Conservation (phyloP, 1,140 invertebrate species). For the Platyscapa corneri region DNA sequence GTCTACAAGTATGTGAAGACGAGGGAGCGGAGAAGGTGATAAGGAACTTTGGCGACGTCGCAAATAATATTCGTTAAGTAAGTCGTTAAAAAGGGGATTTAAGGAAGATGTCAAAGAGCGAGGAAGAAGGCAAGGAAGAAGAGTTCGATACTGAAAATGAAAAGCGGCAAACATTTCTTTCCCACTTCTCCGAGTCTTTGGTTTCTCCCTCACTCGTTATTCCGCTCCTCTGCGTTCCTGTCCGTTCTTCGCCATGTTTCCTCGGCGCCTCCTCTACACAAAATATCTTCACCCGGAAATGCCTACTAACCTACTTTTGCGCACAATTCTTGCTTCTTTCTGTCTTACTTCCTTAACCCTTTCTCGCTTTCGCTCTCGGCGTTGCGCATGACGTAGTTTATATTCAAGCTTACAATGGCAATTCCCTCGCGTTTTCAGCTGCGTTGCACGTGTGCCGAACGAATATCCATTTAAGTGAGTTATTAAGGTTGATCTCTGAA, state of each 20-base stretch:
- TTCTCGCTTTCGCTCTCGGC: constrained; percentile 47
- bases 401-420: constrained; percentile 1
- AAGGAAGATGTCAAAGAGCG: background rate
- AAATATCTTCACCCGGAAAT: constrained; percentile 32
- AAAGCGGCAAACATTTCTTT: constrained; percentile 30
- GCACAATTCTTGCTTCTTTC: background rate
- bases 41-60: background rate
- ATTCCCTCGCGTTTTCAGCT: background rate
- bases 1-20: background rate
- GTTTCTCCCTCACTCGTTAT: background rate
- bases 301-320: constrained; percentile 42
- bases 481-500: background rate
- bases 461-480: background rate
- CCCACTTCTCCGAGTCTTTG: background rate
- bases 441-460: background rate
- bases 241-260: background rate
- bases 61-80: background rate
- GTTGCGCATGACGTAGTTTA: constrained; percentile 55
- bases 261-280: background rate
- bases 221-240: background rate
- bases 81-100: background rate
- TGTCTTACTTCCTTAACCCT: background rate
- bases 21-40: background rate
- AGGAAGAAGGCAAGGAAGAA: background rate
- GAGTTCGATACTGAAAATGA: background rate